A percentile compares a stretch with the other conserved stretches of the same genome.
These are phyloP conservation scores for Hyles euphorbiae DNA, from an alignment of 1,140 invertebrate genomes.

Conservation along the genomic window DNA sequence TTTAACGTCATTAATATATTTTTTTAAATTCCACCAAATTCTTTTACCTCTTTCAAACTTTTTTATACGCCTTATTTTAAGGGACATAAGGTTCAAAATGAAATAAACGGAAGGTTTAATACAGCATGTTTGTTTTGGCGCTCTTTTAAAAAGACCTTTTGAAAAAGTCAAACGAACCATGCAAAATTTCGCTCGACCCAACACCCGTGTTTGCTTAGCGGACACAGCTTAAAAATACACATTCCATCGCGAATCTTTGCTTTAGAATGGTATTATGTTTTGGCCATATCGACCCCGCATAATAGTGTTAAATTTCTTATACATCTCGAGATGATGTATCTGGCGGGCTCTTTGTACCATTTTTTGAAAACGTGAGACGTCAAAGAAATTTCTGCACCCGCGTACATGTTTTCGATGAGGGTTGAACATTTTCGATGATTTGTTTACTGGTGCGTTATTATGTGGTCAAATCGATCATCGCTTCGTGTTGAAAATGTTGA, in stretches of 20 bases:
- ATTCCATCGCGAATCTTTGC: conserved; percentile 30
- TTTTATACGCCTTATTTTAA: conserved; percentile 12
- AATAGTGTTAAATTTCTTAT: conserved; percentile 71
- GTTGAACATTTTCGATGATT: no score
- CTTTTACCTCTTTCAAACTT: not conserved
- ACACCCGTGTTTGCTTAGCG: conserved; percentile 60
- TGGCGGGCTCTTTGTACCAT: conserved; percentile 47
- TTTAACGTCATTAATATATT: conserved; percentile 59
- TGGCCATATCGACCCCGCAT: conserved; percentile 53
- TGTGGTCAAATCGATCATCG: no score
- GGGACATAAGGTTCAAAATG: conserved; percentile 24
- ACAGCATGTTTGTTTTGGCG: conserved; percentile 19
- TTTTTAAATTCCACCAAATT: conserved; percentile 30
- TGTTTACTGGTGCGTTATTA: no score
- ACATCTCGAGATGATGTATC: conserved; percentile 62
- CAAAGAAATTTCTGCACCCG: conserved; percentile 3
- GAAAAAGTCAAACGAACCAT: conserved; percentile 56
- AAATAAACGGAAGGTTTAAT: conserved; percentile 6
- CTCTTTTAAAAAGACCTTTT: conserved; percentile 44
- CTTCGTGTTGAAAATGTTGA: no score
- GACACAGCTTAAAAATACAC: conserved; percentile 48
- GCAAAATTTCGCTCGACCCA: conserved; percentile 53
- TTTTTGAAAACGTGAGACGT: conserved; percentile 20
- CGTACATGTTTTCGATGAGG: not conserved
- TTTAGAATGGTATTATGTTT: conserved; percentile 64